Base-by-base conservation (phyloP, 2,888 invertebrate genomes). In the Steinernema hermaphroditum region DNA sequence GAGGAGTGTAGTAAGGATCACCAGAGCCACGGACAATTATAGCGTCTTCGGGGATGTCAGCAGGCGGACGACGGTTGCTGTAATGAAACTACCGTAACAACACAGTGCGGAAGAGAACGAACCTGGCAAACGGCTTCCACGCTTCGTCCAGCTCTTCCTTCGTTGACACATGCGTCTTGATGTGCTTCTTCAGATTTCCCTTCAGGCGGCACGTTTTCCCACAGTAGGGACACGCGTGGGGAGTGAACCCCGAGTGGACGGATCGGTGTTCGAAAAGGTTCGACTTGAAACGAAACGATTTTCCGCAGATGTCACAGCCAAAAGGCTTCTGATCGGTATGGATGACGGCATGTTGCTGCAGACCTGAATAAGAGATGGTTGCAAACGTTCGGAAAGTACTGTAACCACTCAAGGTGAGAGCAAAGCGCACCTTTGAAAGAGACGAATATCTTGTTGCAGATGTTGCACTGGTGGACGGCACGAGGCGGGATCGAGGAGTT, bases 321-420 rank as follows among this genome's bases (percentile, higher is more conserved):
- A 84, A 86, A 0, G 86, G 86, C 70, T 86, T 86, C 75, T 85
- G 83, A 70, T 86, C 86, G 2, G 86, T 86, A 76, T 86, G 86
- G 43, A 86, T 86, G n/a, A 86, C 85, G 6, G 85, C 84, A 72
- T 86, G 86, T 68, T 86, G 86, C 75, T 86, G 85, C 0, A 86
- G 76, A 37, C 86, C 86, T 86, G 68, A 68, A 81, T n/a, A 16
- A 41, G 14, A 41, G n/a, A n/a, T n/a, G n/a, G n/a, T n/a, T n/a
- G n/a, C n/a, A n/a, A n/a, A n/a, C n/a, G n/a, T n/a, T n/a, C n/a
- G n/a, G n/a, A n/a, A n/a, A n/a, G n/a, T 43, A 19, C 27, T 37
- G 16, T 6, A 19, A 32, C 32, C 62, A 24, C 62, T 62, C 32
- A 62, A 75, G 19, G 29, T 9, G 34, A 9, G 16, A 73, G 46